Conservation (phyloP, 2,797 vertebrate genomes). For the Buceros bicornis region DNA sequence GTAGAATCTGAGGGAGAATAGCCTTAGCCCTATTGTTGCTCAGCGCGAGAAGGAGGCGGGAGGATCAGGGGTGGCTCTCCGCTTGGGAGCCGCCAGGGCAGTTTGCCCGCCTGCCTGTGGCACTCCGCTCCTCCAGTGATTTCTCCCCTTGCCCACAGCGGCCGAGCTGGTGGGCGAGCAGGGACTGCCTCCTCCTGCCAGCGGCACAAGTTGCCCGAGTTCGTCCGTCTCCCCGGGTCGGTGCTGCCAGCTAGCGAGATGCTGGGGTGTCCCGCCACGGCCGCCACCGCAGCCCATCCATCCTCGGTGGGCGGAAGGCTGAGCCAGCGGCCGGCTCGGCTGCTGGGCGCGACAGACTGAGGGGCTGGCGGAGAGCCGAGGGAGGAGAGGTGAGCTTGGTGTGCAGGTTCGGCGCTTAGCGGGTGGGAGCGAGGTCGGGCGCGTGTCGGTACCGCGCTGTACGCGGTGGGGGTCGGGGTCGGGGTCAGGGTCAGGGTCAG, state of each 20-base stretch:
- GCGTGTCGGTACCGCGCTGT: background rate
- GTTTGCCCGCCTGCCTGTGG: background rate
- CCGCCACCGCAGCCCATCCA: background rate
- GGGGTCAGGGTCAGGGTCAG: background rate
- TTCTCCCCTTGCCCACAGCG: too few species aligned
- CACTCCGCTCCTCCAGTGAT: background rate
- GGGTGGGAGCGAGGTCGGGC: background rate
- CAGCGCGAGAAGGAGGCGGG: background rate
- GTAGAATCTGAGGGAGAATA: background rate
- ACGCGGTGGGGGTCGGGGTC: background rate
- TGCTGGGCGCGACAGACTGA: background rate
- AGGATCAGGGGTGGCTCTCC: background rate
- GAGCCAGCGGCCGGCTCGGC: background rate
- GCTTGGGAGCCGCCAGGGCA: background rate
- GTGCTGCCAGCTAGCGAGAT: background rate
- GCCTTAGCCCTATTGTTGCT: background rate
- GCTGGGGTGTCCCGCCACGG: background rate
- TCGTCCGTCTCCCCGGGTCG: background rate
- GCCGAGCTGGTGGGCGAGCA: background rate
- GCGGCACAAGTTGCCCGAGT: background rate
- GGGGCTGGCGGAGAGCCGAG: background rate
- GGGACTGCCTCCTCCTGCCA: background rate
- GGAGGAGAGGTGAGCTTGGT: too few species aligned
- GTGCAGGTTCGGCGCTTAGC: background rate
- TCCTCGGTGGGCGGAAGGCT: background rate